Evolutionary conservation across 2,113 vertebrate genomes (phyloP), one percentile per base, ranked within the genome.

Genomic region (Eupsittula cactorum): DNA sequence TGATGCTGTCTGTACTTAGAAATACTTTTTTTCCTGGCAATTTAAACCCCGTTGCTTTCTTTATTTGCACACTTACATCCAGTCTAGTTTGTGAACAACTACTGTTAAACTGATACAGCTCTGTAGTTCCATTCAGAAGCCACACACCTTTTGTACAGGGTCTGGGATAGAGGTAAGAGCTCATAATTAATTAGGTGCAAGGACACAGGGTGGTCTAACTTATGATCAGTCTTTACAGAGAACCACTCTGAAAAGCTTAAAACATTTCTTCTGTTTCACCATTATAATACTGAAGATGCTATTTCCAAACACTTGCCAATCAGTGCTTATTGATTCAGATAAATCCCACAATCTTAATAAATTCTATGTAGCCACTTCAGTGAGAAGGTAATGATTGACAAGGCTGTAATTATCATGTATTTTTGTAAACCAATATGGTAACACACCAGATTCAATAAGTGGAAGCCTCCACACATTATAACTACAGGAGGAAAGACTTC

Each of bases 351-450:
- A 33, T 21, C 50, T 55, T 27, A 53, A 71, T 55, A 70, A 63
- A 47, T 31, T 46, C 62, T 7, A 20, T 49, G 11, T 3, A n/a
- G 19, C 16, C 35, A 49, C 0, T 0, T 68, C 42, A 80, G 49
- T 23, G 53, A 64, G 52, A 37, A 78, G 27, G 24, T 23, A 39
- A 47, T 3, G 62, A 73, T 24, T 78, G 47, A 67, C 49, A 65
- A 31, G 53, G 67, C 37, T 76, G 42, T 21, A n/a, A 55, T 62
- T 46, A 52, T 3, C 7, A 0, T 16, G 35, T 8, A 37, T 11
- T 44, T 67, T 49, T 41, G 82, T 28, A 76, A 42, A 29, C 18
- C 25, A 33, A 7, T 21, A 63, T 1, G 2, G 39, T 18, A 55
- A 62, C 23, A 11, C 42, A 55, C 2, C 73, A 86, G 49, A 64